Conservation (phyloP, 2,113 vertebrate genomes). For the Ovis aries region DNA sequence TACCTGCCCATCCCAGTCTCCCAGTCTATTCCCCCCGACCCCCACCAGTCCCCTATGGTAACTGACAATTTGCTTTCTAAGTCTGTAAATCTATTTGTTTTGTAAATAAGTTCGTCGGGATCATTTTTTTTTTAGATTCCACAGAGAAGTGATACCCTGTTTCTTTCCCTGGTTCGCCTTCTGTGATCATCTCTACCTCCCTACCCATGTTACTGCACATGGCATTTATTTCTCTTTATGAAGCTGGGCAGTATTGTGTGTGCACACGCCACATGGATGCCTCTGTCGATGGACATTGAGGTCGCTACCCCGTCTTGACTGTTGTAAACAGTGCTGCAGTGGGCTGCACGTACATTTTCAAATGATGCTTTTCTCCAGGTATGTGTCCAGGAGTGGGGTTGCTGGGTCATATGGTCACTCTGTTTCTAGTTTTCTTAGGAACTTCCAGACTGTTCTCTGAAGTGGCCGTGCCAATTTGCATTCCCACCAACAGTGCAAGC, state of each 20-base stretch:
- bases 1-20: not conserved
- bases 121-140: not conserved
- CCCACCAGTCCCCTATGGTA: not conserved
- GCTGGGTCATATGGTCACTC: not conserved
- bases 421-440: not conserved
- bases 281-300: not conserved
- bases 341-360: not conserved
- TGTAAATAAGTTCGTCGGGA: not conserved
- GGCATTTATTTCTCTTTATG: not conserved
- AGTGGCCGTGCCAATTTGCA: accelerated
- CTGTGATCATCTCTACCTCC: not conserved
- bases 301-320: not conserved
- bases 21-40: accelerated
- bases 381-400: not conserved
- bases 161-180: not conserved
- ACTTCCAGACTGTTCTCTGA: not conserved
- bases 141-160: accelerated
- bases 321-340: not conserved
- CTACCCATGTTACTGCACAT: not conserved
- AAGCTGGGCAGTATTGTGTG: not conserved
- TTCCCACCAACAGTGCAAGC: not conserved
- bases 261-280: accelerated
- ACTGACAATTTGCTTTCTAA: not conserved
- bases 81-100: not conserved
- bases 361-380: not conserved